Percentiles rank a stretch among this genome's conserved stretches.
Evolutionary conservation across 1,140 invertebrate species (phyloP).

Genomic region (Phymorhynchus buccinoides): DNA sequence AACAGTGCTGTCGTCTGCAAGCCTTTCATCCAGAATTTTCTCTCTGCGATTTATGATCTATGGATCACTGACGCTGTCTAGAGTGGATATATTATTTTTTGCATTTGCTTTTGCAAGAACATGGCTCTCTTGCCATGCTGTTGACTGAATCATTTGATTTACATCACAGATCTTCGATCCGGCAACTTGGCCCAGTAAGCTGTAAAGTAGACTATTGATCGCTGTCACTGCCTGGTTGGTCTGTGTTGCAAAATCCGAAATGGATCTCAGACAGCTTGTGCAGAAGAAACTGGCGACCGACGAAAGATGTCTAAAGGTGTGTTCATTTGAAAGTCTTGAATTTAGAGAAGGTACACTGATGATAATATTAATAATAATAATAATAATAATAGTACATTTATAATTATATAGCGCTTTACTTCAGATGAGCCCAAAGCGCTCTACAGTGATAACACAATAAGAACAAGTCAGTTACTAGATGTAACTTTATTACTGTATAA

Average conservation of each 20-base stretch:
- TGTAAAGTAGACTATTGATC: slow-evolving; percentile 5
- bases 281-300: slow-evolving; percentile 54
- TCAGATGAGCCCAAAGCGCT: not conserved
- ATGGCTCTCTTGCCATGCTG: not conserved
- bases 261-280: slow-evolving; percentile 51
- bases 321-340: not conserved
- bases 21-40: not conserved
- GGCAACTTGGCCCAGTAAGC: not conserved
- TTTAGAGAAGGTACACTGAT: not conserved
- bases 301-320: slow-evolving; percentile 48
- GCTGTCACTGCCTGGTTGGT: not conserved
- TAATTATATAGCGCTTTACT: not conserved
- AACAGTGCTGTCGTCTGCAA: not conserved
- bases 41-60: not conserved
- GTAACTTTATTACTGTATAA: not conserved
- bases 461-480: not conserved
- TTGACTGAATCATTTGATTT: not conserved
- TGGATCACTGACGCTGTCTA: not conserved
- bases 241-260: not conserved
- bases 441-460: too few relatives aligned
- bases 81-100: not conserved
- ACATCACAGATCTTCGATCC: slow-evolving; percentile 20
- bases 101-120: not conserved
- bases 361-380: not conserved
- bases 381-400: not conserved